phyloP scores from a whole-genome alignment of 2,113 vertebrate genomes.

The Paratilapia polleni region DNA sequence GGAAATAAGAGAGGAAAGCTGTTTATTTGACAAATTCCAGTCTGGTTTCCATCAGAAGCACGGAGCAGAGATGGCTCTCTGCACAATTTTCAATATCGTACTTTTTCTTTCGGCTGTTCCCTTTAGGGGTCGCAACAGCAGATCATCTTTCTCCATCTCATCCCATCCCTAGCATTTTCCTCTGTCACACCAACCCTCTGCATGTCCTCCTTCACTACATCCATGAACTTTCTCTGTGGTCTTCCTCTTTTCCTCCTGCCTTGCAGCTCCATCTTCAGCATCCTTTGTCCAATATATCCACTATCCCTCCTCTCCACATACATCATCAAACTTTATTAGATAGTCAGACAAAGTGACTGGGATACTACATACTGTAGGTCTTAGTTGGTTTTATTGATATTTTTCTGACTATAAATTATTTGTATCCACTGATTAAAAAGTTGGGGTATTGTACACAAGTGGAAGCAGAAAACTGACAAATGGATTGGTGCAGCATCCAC shows the following conservation, averaged over 20 bases:
- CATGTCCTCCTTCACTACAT: no score
- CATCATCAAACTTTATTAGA: not conserved
- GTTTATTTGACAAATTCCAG: conserved; percentile 1
- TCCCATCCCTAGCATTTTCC: no score
- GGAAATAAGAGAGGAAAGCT: not conserved
- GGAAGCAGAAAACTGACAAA: not conserved
- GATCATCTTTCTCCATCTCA: no score
- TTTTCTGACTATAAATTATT: not conserved
- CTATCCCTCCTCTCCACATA: no score
- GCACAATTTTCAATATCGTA: not conserved
- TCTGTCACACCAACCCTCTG: no score
- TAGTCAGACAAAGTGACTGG: not conserved
- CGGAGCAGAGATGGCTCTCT: not conserved
- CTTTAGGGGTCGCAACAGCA: no score
- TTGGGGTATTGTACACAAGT: not conserved
- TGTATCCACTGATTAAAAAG: not conserved
- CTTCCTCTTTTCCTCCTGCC: no score
- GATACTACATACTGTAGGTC: not conserved
- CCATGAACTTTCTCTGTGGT: no score
- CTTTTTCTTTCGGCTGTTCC: no score
- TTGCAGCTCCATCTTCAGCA: no score
- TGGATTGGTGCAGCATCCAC: not conserved
- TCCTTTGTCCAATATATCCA: no score
- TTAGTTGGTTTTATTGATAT: not conserved
- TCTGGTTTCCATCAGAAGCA: not conserved